These are phyloP conservation scores for Melanerpes formicivorus DNA, from an alignment of 2,113 vertebrate genomes.

Conservation along the genomic window DNA sequence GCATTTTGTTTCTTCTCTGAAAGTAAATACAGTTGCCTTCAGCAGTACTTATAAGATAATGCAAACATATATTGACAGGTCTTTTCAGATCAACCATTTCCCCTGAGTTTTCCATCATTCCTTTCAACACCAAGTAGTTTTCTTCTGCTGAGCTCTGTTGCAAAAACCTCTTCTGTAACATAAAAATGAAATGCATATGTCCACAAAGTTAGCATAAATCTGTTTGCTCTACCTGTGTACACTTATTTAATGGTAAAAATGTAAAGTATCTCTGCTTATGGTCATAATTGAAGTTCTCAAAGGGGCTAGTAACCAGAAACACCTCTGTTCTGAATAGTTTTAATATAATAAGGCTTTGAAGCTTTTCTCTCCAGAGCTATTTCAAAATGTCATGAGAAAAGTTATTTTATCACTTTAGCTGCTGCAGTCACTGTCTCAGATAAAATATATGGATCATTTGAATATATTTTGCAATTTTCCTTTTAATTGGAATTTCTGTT, in stretches of 20 bases:
- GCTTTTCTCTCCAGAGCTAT: neutral
- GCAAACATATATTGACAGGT: neutral
- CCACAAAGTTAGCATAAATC: neutral
- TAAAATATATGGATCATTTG: slow-evolving; percentile 6
- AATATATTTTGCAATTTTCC: slow-evolving; percentile 13
- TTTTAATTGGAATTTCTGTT: slow-evolving; percentile 32
- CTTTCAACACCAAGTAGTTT: neutral
- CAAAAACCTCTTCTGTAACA: neutral
- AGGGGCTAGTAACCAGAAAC: neutral
- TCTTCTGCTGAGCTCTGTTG: neutral
- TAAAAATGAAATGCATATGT: neutral
- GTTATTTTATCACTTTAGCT: neutral
- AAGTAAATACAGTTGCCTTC: neutral
- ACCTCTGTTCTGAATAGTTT: neutral
- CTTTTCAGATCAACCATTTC: neutral
- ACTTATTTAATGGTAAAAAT: neutral
- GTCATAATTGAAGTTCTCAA: neutral
- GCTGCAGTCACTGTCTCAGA: neutral
- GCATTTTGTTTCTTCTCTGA: neutral
- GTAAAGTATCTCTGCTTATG: neutral
- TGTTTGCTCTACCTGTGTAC: neutral
- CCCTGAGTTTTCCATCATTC: neutral
- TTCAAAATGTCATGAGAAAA: slow-evolving; percentile 13
- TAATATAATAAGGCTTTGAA: neutral
- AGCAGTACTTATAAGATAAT: neutral